Base-by-base conservation (phyloP, 2,113 vertebrate genomes). In the Perca flavescens region DNA sequence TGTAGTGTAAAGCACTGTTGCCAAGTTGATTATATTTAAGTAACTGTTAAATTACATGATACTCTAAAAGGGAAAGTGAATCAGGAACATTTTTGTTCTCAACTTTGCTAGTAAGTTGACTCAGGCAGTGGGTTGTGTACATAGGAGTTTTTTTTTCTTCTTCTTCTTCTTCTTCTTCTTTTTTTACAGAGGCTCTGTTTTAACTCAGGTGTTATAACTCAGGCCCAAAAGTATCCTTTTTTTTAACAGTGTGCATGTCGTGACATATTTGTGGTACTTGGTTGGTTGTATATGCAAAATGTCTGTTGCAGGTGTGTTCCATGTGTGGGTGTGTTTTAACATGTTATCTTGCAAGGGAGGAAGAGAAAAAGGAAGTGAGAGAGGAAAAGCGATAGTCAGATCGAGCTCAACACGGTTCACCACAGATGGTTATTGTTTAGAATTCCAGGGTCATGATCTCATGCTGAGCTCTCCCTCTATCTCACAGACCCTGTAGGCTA, bases 381-480 rank as follows among this genome's bases (percentile, higher is more conserved):
- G 77, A 86, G 88, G 86, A 86, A 91, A 93, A 87, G 83, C 65
- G 47, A 77, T 84, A 86, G 82, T 81, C n/a, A 13, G 77, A 80
- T 72, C 13, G 43, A 79, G 85, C 85, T 80, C 95, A 92, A 91
- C 95, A 94, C 89, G 95, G 95, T 96, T 97, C 95, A 94, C 96
- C 84, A 97, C 96, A 97, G 96, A 97, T 97, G 96, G 95, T 96
- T 96, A 96, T 96, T 97, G 97, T 97, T 97, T 97, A 96, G 96
- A 97, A 97, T 97, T 97, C 96, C 96, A 96, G 94, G 94, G 93
- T 94, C 91, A 92, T 97, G 96, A 97, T 97, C 96, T 97, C 96
- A 97, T 96, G 88, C 92, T 85, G 92, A 64, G 84, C 85, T 76
- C 80, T 77, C 88, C 79, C 47, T 93, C 86, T 91, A 93, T 91